phyloP scores from a whole-genome alignment of 2,113 vertebrate species.

The Mystacornis crossleyi region DNA sequence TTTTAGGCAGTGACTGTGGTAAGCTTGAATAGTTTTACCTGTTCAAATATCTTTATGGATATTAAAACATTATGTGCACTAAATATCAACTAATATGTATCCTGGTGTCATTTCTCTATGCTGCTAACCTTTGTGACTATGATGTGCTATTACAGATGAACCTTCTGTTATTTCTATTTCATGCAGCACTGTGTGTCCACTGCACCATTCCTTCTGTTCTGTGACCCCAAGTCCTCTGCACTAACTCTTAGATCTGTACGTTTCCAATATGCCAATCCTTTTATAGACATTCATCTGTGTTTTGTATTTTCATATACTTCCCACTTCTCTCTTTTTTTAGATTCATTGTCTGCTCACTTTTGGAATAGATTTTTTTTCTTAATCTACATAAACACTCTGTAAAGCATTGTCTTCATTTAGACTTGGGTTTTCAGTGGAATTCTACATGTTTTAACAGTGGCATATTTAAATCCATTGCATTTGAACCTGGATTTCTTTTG shows the following conservation, averaged over 20 bases:
- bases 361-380: not conserved
- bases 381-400: not conserved
- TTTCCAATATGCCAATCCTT: not conserved
- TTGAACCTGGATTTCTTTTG: not conserved
- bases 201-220: not conserved
- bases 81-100: not conserved
- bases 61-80: not conserved
- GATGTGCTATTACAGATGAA: not conserved
- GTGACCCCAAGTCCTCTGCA: not conserved
- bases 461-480: not conserved
- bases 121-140: not conserved
- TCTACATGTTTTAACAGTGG: not conserved
- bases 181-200: not conserved
- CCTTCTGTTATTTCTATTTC: not conserved
- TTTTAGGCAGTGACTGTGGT: not conserved
- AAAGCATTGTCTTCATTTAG: not conserved
- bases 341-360: not conserved
- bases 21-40: not conserved
- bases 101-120: not conserved
- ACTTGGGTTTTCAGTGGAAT: not conserved
- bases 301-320: not conserved
- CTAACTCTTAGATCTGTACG: not conserved
- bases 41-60: constrained; percentile 9
- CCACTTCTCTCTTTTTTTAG: not conserved
- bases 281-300: not conserved